Base-by-base conservation (phyloP, 2,888 invertebrate species). In the Chalcis sispes region DNA sequence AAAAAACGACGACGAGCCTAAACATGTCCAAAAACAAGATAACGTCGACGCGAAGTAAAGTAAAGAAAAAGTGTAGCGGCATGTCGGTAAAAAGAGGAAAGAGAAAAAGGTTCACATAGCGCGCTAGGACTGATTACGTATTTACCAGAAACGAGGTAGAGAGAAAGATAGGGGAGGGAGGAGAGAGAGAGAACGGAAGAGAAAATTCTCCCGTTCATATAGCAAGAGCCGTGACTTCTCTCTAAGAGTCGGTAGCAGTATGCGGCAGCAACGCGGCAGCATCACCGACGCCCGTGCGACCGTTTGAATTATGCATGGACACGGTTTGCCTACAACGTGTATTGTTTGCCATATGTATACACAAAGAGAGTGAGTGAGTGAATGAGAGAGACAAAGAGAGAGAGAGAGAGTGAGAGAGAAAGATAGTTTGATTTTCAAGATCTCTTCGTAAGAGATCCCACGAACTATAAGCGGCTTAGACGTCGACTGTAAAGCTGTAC, bases 301-400 rank as follows among this genome's bases (percentile, higher is more conserved):
- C 85, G 82, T 84, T 85, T 88, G 88, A 88, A 88, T 88, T 87
- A 88, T 88, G 88, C 88, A 88, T 88, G 86, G 88, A 86, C 88
- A 87, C 85, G 87, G 87, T 83, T 86, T 85, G 86, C 85, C 86
- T 86, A 84, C 85, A 85, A 84, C 86, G 85, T 86, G 87, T 87
- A 88, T 87, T 87, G 87, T 88, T 87, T 87, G 85, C 85, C 82
- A 83, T 80, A 81, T 79, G 79, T 83, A 83, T 82, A 82, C 83
- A 42, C 42, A 42, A 8, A 82, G 23, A 46, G 48, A 8, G 7
- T 8, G 15, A 36, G 10, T 10, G 3, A 32, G 52, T 23, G 52
- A 18, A 7, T 13, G 20, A 52, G 52, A 52, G 52, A 1, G 52
- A 52, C 32, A 8, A 8, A 32, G 32, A 32, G 52, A 8, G 42